Conservation (phyloP, 2,888 invertebrate species). For the Leptinotarsa rubiginosa region DNA sequence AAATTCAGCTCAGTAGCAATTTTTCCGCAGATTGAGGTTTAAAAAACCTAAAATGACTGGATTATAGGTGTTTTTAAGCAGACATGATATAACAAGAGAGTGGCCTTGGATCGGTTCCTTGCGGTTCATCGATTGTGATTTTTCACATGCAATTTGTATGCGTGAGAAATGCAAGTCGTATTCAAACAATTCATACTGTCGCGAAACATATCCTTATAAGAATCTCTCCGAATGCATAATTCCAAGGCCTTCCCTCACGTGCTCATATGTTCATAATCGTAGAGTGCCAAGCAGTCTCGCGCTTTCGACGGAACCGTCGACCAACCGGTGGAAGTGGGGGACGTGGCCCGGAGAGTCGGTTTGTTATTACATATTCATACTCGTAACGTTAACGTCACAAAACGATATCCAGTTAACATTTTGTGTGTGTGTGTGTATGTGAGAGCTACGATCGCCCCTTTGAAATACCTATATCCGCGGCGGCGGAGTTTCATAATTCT, state of each 20-base stretch:
- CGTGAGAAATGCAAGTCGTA: not conserved
- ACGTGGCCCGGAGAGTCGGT: conserved; percentile 37
- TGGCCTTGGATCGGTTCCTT: too few species aligned
- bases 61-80: too few species aligned
- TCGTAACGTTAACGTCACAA: conserved; percentile 53
- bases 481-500: conserved; percentile 29
- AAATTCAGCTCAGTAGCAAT: too few species aligned
- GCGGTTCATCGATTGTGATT: too few species aligned
- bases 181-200: not conserved
- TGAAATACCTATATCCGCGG: conserved; percentile 19
- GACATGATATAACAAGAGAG: too few species aligned
- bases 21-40: too few species aligned
- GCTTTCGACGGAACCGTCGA: conserved; percentile 31
- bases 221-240: not conserved
- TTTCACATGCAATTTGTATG: too few species aligned
- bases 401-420: conserved; percentile 37
- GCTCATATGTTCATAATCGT: conserved; percentile 32
- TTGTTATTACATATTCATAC: conserved; percentile 56
- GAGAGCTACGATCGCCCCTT: conserved; percentile 9
- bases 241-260: conserved; percentile 22
- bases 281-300: conserved; percentile 50
- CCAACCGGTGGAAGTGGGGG: conserved; percentile 39
- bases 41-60: too few species aligned
- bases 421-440: not conserved
- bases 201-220: not conserved